Percentiles rank a stretch among this genome's conserved stretches.
Evolutionary conservation across 2,797 vertebrate genomes (phyloP).

Genomic region (Ptychobarbus kaznakovi): DNA sequence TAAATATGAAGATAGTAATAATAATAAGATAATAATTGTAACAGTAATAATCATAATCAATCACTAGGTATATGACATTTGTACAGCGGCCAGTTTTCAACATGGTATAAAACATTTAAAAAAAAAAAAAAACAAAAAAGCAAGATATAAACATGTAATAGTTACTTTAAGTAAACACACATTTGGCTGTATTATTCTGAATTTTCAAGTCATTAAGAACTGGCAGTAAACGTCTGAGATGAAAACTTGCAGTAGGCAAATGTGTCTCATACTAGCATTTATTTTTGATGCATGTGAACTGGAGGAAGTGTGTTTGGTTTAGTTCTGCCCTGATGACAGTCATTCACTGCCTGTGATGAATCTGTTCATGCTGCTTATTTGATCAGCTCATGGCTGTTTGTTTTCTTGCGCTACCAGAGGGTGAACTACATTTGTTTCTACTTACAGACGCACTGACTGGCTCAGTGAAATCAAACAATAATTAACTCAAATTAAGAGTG

Average conservation of each 20-base stretch:
- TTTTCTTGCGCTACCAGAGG: constrained; percentile 53
- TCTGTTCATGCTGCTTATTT: constrained; percentile 57
- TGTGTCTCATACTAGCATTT: background rate
- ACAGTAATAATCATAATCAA: too few relatives aligned
- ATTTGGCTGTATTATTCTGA: background rate
- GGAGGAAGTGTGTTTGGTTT: constrained; percentile 50
- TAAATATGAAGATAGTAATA: background rate
- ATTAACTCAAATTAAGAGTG: constrained; percentile 53
- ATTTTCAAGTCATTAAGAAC: background rate
- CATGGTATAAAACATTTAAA: background rate
- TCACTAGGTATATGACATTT: too few relatives aligned
- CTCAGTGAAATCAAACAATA: constrained; percentile 56
- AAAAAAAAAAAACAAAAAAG: background rate
- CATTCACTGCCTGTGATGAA: constrained; percentile 53
- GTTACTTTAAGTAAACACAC: background rate
- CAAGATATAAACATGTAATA: background rate
- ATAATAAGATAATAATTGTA: background rate
- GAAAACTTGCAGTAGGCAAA: background rate
- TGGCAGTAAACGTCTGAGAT: background rate
- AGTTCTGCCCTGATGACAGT: constrained; percentile 47
- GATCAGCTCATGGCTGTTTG: constrained; percentile 51
- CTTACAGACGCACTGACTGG: constrained; percentile 17
- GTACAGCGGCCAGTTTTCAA: too few relatives aligned
- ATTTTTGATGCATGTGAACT: constrained; percentile 22
- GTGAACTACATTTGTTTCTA: constrained; percentile 48